Conservation (phyloP, 2,113 vertebrate genomes). For the Ornithorhynchus anatinus region DNA sequence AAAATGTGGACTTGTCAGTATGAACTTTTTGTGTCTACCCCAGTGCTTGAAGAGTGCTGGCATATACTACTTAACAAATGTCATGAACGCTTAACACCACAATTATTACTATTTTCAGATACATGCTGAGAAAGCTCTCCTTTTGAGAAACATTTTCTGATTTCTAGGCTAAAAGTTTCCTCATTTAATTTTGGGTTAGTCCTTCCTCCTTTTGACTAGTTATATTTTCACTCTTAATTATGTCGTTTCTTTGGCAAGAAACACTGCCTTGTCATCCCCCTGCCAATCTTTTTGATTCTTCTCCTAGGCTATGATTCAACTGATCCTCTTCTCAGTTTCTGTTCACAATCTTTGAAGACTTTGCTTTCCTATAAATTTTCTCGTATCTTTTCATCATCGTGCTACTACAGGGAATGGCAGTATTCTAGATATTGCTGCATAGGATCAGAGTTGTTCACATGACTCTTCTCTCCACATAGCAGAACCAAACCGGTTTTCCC, state of each 20-base stretch:
- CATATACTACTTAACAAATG: too few relatives aligned
- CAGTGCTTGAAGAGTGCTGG: too few relatives aligned
- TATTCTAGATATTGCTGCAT: neutral
- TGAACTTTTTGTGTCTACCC: too few relatives aligned
- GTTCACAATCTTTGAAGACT: neutral
- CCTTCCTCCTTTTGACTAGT: neutral
- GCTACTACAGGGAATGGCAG: neutral
- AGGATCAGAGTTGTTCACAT: neutral
- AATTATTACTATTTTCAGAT: too few relatives aligned
- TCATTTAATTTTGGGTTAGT: neutral
- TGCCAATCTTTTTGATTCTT: too few relatives aligned
- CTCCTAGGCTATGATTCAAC: neutral
- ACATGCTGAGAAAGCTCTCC: too few relatives aligned
- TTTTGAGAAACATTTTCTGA: neutral
- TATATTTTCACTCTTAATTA: neutral
- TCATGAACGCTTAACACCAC: too few relatives aligned
- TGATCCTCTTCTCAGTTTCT: neutral
- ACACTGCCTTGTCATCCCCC: neutral
- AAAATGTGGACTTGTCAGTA: too few relatives aligned
- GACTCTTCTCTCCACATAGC: fast-evolving
- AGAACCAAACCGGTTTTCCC: neutral
- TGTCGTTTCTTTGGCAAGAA: neutral
- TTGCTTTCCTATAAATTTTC: slow-evolving; percentile 3
- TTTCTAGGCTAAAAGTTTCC: neutral
- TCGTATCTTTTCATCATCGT: neutral